Evolutionary conservation across 2,797 vertebrate genomes (phyloP), one percentile per base, ranked within the genome.

Genomic region (Crocodylus rhombifer): DNA sequence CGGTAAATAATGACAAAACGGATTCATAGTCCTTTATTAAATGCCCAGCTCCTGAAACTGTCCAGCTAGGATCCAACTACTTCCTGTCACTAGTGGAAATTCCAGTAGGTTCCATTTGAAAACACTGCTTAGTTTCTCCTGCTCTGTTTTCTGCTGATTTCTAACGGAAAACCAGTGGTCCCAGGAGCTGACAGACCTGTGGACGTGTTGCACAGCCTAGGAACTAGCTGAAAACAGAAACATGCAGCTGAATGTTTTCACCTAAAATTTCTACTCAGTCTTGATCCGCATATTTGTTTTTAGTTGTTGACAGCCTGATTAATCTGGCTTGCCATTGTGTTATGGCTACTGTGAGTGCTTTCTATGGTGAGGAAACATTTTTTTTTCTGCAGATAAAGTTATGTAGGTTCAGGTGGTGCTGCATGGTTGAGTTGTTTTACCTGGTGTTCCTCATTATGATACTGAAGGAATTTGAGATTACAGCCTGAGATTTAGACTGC

Each of bases 1-100:
- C 11, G 99, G 99, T 99, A 97, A 99, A 98, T 94, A 94, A 85
- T 73, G 14, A 20, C 62, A 83, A 77, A 75, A 62, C 61, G 65
- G 80, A 9, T 83, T 74, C 58, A 69, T 51, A n/a, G 13, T 51
- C n/a, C 65, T 85, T 86, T 11, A 3, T 14, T 77, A 3, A 28
- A 23, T 90, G 3, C 23, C n/a, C 14, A 6, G 25, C 23, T 83
- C 23, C 36, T 89, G 51, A 83, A 88, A 30, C 57, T 30, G 77
- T 62, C 30, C 30, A 73, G 5, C 57, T 75, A 25, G 15, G 60
- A 77, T 84, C 84, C 71, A 74, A 42, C 20, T 87, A 5, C 14
- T 69, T 65, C 76, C 42, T 51, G 42, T 30, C 10, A 3, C 23
- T 88, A 30, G 55, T 55, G 91, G 88, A 71, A 61, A 81, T 26